phyloP scores from a whole-genome alignment of 2,113 vertebrate species.

The Nothobranchius kuhntae region DNA sequence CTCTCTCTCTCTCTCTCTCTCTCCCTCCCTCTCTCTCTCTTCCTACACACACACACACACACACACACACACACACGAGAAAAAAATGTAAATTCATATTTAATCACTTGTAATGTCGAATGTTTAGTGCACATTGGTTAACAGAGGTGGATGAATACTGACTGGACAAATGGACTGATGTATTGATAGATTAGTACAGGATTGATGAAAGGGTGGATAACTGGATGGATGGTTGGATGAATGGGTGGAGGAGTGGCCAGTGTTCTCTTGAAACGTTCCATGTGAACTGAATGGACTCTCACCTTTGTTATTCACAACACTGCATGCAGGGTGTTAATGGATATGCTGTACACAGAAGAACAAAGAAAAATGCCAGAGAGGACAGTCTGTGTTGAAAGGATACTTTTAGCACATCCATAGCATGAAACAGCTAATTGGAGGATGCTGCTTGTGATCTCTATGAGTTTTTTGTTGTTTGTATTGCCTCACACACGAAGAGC shows the following conservation, averaged over 20 bases:
- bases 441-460: slow-evolving; percentile 16
- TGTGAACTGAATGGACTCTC: not conserved
- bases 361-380: not conserved
- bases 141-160: too few species aligned
- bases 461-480: slow-evolving; percentile 20
- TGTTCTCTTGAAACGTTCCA: not conserved
- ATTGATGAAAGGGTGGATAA: not conserved
- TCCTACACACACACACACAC: too few species aligned
- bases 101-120: too few species aligned
- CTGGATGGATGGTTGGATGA: too few species aligned
- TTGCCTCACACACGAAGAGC: slow-evolving; percentile 25
- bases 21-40: too few species aligned
- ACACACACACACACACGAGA: too few species aligned
- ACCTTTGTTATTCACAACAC: slow-evolving; percentile 3
- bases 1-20: too few species aligned
- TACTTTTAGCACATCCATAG: slow-evolving; percentile 7
- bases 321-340: slow-evolving; percentile 24
- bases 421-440: slow-evolving; percentile 25
- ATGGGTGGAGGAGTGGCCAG: too few species aligned
- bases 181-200: too few species aligned
- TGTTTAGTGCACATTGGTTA: too few species aligned
- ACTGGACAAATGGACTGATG: too few species aligned
- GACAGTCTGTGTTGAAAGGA: slow-evolving; percentile 19
- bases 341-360: slow-evolving; percentile 6
- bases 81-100: too few species aligned